Evolutionary conservation across 2,113 vertebrate genomes (phyloP).

Genomic region (Dipodomys spectabilis): DNA sequence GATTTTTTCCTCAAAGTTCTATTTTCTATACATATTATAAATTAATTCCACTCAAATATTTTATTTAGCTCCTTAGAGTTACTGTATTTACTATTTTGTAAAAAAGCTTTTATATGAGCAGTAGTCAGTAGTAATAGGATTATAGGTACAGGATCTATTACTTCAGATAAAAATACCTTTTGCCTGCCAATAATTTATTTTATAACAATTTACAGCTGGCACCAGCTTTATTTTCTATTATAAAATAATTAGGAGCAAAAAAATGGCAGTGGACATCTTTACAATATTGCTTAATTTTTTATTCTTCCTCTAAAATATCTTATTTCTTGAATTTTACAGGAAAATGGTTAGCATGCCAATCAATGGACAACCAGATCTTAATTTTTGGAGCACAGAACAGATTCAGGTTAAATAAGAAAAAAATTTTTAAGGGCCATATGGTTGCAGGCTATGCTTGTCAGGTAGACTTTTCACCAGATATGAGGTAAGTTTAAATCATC

Average conservation of each 20-base stretch:
- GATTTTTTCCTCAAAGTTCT: not conserved
- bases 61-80: conserved; percentile 42
- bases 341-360: conserved; percentile 99
- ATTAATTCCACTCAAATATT: conserved; percentile 52
- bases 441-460: conserved; percentile 99
- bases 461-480: conserved; percentile 99
- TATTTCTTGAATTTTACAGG: conserved; percentile 85
- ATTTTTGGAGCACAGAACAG: conserved; percentile 99
- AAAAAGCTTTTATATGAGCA: not conserved
- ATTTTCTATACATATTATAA: not conserved
- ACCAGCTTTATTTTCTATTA: conserved; percentile 34
- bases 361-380: conserved; percentile 99
- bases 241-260: not conserved
- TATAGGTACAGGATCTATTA: not conserved
- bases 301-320: conserved; percentile 43
- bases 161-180: conserved; percentile 1
- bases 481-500: conserved; percentile 91
- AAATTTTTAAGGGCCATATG: conserved; percentile 99
- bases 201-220: not conserved
- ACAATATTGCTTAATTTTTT: conserved; percentile 24
- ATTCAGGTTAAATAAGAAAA: conserved; percentile 99
- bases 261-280: conserved; percentile 12
- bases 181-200: not conserved
- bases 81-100: not conserved
- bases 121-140: not conserved